A percentile compares a stretch with the other conserved stretches of the same genome.
These are phyloP conservation scores for Suricata suricatta DNA, from an alignment of 2,113 vertebrate genomes.

Conservation along the genomic window DNA sequence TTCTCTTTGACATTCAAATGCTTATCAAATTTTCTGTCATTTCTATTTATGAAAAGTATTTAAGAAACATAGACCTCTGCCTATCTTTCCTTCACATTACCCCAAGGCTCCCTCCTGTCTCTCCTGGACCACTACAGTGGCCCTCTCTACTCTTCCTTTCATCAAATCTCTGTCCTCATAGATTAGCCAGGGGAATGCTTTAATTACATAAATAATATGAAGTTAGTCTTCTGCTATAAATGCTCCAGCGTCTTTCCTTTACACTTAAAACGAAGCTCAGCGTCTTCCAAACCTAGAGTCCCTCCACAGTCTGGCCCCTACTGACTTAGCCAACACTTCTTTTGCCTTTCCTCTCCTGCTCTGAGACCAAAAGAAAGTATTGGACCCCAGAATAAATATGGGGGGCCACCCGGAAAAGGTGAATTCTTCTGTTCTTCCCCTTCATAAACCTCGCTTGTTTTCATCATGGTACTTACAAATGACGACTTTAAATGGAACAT, in stretches of 20 bases:
- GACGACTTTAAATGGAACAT: background rate
- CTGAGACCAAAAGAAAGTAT: background rate
- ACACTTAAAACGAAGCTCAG: background rate
- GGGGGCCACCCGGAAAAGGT: background rate
- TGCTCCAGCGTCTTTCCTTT: background rate
- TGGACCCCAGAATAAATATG: background rate
- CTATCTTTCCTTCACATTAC: too few relatives aligned
- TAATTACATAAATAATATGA: background rate
- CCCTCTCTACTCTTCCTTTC: background rate
- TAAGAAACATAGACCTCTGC: background rate
- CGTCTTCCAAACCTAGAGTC: background rate
- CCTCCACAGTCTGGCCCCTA: background rate
- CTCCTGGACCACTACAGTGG: background rate
- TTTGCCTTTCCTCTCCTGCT: background rate
- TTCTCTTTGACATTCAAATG: background rate
- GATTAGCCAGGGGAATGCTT: background rate
- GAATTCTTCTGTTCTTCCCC: background rate
- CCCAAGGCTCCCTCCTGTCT: rapidly evolving
- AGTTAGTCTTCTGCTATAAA: background rate
- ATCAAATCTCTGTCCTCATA: background rate
- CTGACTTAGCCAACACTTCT: background rate
- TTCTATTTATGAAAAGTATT: background rate
- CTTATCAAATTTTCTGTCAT: background rate
- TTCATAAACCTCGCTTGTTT: background rate
- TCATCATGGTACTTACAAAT: background rate